These are phyloP conservation scores for Lagocephalus sceleratus DNA, from an alignment of 2,797 vertebrate species.

Conservation along the genomic window DNA sequence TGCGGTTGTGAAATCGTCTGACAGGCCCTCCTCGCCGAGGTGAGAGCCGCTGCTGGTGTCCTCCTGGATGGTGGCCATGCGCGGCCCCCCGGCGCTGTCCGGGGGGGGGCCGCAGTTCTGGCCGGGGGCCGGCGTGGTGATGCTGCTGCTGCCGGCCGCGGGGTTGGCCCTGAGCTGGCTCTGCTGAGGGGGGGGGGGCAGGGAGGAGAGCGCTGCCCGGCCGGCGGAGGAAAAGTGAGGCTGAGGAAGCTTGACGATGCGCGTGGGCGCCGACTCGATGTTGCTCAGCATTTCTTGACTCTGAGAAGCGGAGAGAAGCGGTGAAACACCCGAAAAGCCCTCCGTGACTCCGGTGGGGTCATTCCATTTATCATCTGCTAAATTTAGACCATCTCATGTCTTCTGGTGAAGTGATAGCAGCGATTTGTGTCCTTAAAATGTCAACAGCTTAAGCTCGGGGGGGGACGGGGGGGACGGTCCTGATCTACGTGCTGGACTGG, in stretches of 20 bases:
- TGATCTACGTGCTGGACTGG: not conserved
- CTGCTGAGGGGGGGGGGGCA: conserved; percentile 42
- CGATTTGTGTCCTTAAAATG: conserved; percentile 23
- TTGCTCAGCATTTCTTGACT: conserved; percentile 88
- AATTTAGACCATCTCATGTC: conserved; percentile 21
- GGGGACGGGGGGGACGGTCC: not conserved
- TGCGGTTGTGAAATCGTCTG: conserved; percentile 85
- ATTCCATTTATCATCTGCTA: not conserved
- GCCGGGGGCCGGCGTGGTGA: conserved; percentile 54
- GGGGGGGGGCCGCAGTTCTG: conserved; percentile 61
- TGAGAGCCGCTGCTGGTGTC: conserved; percentile 91
- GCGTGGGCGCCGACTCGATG: conserved; percentile 82
- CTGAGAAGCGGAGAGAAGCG: conserved; percentile 64
- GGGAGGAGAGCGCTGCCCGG: conserved; percentile 56
- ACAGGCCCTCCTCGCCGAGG: conserved; percentile 80
- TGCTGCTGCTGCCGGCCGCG: conserved; percentile 36
- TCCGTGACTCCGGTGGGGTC: not conserved
- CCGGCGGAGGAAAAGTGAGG: conserved; percentile 47
- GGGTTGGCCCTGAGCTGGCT: conserved; percentile 33
- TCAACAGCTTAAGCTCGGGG: conserved; percentile 6
- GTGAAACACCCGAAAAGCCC: not conserved
- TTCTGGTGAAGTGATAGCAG: conserved; percentile 12
- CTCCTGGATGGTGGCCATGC: conserved; percentile 97
- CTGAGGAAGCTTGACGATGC: conserved; percentile 81
- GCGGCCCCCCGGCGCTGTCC: conserved; percentile 71